These are phyloP conservation scores for Coturnix japonica DNA, from an alignment of 2,113 vertebrate species.

Conservation along the genomic window DNA sequence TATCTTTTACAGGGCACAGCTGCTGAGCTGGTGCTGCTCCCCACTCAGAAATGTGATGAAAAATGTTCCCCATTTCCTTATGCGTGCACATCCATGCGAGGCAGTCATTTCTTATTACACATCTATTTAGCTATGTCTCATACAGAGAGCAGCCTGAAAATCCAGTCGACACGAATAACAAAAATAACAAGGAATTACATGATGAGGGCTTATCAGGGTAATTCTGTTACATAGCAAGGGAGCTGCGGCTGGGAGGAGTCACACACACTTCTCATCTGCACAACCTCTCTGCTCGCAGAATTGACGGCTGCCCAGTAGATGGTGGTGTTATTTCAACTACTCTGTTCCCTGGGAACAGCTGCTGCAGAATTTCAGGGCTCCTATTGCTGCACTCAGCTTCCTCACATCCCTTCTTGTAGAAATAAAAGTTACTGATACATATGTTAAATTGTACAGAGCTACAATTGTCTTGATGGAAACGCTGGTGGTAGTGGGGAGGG, in stretches of 20 bases:
- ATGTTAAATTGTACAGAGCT: neutral
- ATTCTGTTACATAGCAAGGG: neutral
- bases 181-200: neutral
- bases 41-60: neutral
- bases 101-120: neutral
- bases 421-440: neutral
- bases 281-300: neutral
- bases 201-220: neutral
- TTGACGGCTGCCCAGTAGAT: constrained; percentile 75
- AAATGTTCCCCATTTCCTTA: neutral
- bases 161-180: neutral
- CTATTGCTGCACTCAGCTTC: neutral
- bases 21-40: neutral
- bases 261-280: fast-evolving
- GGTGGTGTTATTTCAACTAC: constrained; percentile 80
- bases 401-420: neutral
- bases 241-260: neutral
- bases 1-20: neutral
- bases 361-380: neutral
- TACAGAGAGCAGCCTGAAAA: neutral
- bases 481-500: neutral
- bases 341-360: neutral
- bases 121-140: neutral
- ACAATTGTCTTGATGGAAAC: neutral
- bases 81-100: neutral